Evolutionary conservation across 2,113 vertebrate species (phyloP).

Genomic region (Caranx ignobilis): DNA sequence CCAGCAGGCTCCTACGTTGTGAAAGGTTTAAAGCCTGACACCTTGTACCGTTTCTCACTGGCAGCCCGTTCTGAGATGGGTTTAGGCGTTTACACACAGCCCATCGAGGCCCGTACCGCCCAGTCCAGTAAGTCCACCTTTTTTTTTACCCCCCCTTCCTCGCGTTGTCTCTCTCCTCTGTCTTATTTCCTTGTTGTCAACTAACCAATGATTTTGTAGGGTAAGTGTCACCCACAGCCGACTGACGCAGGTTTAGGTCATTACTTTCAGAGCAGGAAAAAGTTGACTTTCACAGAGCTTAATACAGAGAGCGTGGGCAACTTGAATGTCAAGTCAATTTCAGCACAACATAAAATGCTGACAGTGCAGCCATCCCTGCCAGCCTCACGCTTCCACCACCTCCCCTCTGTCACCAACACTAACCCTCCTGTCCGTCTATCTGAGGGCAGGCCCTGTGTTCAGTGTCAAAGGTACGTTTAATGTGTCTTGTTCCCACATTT

Average conservation of each 20-base stretch:
- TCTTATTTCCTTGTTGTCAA: constrained; percentile 51
- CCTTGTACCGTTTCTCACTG: constrained; percentile 90
- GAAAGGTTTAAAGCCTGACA: constrained; percentile 92
- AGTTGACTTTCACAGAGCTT: constrained; percentile 42
- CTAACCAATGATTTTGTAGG: constrained; percentile 49
- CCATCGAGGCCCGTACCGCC: constrained; percentile 90
- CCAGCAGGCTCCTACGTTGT: constrained; percentile 89
- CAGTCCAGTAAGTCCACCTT: constrained; percentile 92
- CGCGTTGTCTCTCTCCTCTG: constrained; percentile 28
- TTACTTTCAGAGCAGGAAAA: constrained; percentile 30
- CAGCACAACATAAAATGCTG: constrained; percentile 57
- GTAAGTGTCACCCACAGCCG: constrained; percentile 16
- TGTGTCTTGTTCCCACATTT: constrained; percentile 67
- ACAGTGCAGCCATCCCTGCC: constrained; percentile 52
- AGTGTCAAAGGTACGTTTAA: constrained; percentile 79
- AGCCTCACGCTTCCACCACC: constrained; percentile 40
- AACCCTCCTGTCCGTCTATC: constrained; percentile 72
- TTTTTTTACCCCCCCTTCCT: background rate
- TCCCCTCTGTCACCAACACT: constrained; percentile 69
- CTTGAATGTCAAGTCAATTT: constrained; percentile 68
- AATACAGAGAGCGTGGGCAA: constrained; percentile 47
- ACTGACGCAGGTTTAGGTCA: constrained; percentile 46
- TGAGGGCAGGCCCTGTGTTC: constrained; percentile 66
- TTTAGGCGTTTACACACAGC: constrained; percentile 92
- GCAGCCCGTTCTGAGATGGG: constrained; percentile 93